Percentiles rank a stretch among this genome's conserved stretches.
Conservation (phyloP, 1,140 invertebrate species). For the Neotoxoptera formosana region DNA sequence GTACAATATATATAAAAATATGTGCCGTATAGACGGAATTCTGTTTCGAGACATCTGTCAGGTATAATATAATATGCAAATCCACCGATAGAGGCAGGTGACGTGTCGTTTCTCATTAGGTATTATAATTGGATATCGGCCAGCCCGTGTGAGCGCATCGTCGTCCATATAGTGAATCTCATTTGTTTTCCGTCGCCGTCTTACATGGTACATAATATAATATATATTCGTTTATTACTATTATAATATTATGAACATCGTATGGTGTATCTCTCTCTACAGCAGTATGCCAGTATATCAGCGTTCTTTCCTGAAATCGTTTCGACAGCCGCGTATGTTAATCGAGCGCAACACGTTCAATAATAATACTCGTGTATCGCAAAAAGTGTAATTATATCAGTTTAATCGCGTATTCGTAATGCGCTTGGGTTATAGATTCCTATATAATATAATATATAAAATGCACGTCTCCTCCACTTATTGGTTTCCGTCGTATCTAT, state of each 20-base stretch:
- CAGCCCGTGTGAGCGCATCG: neutral
- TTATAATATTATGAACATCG: neutral
- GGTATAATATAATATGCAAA: slow-evolving; percentile 29
- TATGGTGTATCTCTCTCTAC: neutral
- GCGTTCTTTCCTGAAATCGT: neutral
- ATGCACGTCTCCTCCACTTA: neutral
- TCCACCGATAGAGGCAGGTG: neutral
- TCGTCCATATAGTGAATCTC: neutral
- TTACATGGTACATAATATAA: neutral
- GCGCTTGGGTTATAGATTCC: neutral
- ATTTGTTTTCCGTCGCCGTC: neutral
- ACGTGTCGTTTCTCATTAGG: slow-evolving; percentile 30
- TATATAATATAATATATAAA: neutral
- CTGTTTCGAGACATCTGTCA: slow-evolving; percentile 24
- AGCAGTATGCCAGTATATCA: too few relatives aligned
- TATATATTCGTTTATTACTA: neutral
- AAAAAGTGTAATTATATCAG: neutral
- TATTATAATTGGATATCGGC: slow-evolving; percentile 44
- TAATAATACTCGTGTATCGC: neutral
- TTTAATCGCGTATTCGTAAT: neutral
- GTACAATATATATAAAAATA: neutral
- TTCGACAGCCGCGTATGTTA: neutral
- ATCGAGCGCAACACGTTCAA: neutral
- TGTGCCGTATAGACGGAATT: neutral
- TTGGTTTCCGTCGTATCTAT: neutral